phyloP scores from a whole-genome alignment of 2,888 invertebrate species.

The Sarcophaga caerulescens region DNA sequence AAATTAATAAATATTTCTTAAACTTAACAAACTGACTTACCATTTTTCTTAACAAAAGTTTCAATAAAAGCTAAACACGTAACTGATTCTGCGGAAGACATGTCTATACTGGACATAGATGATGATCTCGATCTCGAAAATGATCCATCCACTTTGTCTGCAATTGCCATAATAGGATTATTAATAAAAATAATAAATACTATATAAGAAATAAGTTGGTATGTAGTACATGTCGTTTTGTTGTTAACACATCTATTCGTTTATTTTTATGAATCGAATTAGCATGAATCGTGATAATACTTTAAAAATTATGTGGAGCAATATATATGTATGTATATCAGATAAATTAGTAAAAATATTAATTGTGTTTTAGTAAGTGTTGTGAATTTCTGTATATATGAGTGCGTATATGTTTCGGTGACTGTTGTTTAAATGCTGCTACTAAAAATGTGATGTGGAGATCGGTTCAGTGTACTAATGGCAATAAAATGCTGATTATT shows the following conservation, averaged over 20 bases:
- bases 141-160: slow-evolving; percentile 98
- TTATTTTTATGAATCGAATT: slow-evolving; percentile 5
- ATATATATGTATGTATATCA: too few species aligned
- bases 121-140: slow-evolving; percentile 98
- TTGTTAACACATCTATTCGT: not conserved
- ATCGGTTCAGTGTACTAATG: too few species aligned
- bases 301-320: too few species aligned
- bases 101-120: slow-evolving; percentile 98
- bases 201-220: slow-evolving; percentile 24
- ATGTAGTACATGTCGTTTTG: too few species aligned
- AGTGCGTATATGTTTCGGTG: slow-evolving; percentile 6
- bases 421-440: slow-evolving; percentile 35
- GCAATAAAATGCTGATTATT: too few species aligned
- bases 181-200: slow-evolving; percentile 24
- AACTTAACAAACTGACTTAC: slow-evolving; percentile 82
- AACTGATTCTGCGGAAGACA: slow-evolving; percentile 97
- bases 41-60: slow-evolving; percentile 96
- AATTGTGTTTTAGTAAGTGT: too few species aligned
- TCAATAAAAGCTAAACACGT: slow-evolving; percentile 98
- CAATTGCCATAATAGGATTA: slow-evolving; percentile 80
- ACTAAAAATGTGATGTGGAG: too few species aligned
- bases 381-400: not conserved
- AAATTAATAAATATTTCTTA: too few species aligned
- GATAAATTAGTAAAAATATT: too few species aligned
- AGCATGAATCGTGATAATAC: not conserved